Conservation (phyloP, 1,140 invertebrate species). For the Dendrolimus kikuchii region DNA sequence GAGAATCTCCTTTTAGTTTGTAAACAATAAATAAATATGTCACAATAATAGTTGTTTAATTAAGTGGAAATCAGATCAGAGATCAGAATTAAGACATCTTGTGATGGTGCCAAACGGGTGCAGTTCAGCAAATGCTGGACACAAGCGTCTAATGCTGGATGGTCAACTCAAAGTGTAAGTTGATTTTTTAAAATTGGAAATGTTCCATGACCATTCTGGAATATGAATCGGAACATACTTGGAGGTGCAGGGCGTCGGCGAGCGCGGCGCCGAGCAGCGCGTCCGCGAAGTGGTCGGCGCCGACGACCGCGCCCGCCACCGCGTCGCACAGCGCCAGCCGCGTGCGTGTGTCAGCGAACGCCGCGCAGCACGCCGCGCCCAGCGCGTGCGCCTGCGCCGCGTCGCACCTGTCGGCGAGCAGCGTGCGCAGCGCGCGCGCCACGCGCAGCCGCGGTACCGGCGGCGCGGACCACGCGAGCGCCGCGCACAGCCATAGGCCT, state of each 20-base stretch:
- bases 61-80: too few relatives aligned
- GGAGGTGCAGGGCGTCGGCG: not conserved
- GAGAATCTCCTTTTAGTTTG: too few relatives aligned
- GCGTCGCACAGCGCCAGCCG: not conserved
- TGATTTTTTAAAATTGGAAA: not conserved
- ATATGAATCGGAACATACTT: not conserved
- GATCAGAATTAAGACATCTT: too few relatives aligned
- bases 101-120: too few relatives aligned
- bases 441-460: conserved; percentile 18
- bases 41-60: too few relatives aligned
- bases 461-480: conserved; percentile 26
- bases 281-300: not conserved
- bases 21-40: too few relatives aligned
- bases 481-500: conserved; percentile 3
- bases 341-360: not conserved
- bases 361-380: not conserved
- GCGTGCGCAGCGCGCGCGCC: conserved; percentile 1
- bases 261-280: conserved; percentile 2
- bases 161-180: too few relatives aligned
- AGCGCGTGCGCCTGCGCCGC: conserved; percentile 1
- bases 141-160: too few relatives aligned
- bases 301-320: not conserved
- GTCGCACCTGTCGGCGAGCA: conserved; percentile 21
- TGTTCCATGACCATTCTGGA: not conserved
- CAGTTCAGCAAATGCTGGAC: too few relatives aligned